Conservation (phyloP, 92 coral and sea anemone genomes). For the Zoanthus sociatus region DNA sequence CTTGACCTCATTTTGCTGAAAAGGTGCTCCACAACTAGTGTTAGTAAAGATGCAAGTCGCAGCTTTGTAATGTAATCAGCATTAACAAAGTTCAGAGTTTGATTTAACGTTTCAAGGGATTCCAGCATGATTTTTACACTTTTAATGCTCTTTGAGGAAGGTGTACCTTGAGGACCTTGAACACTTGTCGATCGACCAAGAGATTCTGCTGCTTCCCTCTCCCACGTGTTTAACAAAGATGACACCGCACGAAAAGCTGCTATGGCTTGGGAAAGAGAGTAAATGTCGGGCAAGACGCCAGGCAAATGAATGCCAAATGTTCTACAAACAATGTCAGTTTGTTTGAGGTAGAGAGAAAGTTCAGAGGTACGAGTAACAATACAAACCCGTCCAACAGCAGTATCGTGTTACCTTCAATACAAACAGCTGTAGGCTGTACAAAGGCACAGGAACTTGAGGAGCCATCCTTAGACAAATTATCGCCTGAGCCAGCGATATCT, state of each 20-base stretch:
- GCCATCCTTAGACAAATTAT: constrained; percentile 50
- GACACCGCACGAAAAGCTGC: constrained; percentile 49
- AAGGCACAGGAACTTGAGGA: constrained; percentile 45
- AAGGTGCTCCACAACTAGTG: constrained; percentile 61
- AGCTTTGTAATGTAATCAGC: constrained; percentile 27
- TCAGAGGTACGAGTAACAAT: constrained; percentile 41
- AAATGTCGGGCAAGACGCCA: constrained; percentile 43
- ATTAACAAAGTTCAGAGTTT: constrained; percentile 41
- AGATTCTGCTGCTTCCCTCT: constrained; percentile 39
- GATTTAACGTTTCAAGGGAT: constrained; percentile 34
- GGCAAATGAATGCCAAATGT: constrained; percentile 56
- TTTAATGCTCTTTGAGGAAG: constrained; percentile 47
- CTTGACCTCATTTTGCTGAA: constrained; percentile 62
- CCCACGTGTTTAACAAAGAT: constrained; percentile 39
- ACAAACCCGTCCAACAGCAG: constrained; percentile 57
- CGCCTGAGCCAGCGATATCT: constrained; percentile 56
- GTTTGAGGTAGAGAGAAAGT: constrained; percentile 48
- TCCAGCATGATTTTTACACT: constrained; percentile 47
- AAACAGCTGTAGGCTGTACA: constrained; percentile 62
- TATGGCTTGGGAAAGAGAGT: constrained; percentile 34
- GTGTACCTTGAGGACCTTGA: constrained; percentile 63
- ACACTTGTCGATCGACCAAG: constrained; percentile 41
- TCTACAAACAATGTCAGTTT: constrained; percentile 47
- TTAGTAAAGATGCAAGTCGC: constrained; percentile 53
- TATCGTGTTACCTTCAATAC: constrained; percentile 61